phyloP scores from a whole-genome alignment of 2,888 invertebrate genomes.

The Archips crataeganus region DNA sequence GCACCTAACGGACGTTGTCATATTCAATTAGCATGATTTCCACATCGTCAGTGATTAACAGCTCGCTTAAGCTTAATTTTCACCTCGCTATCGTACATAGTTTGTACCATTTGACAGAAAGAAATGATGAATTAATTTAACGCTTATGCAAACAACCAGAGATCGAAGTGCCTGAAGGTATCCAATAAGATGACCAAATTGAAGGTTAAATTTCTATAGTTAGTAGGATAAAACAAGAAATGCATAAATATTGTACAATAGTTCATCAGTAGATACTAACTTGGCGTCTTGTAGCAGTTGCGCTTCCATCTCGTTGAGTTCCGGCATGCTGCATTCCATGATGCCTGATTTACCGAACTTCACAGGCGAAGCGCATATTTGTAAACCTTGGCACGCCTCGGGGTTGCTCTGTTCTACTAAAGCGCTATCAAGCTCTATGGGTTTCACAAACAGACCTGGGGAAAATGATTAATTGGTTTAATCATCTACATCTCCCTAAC shows the following conservation, averaged over 20 bases:
- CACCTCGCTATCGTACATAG: no score
- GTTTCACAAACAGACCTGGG: slow-evolving; percentile 67
- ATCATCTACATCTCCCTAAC: not conserved
- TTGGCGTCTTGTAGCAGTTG: slow-evolving; percentile 63
- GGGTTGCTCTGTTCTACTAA: slow-evolving; percentile 71
- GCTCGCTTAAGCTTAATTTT: no score
- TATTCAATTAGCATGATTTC: not conserved
- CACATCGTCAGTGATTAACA: not conserved
- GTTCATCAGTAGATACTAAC: slow-evolving; percentile 52
- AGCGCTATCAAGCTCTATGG: slow-evolving; percentile 73
- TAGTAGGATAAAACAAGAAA: no score
- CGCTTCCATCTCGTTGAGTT: slow-evolving; percentile 61
- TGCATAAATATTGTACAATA: no score
- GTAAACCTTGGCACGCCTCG: slow-evolving; percentile 65
- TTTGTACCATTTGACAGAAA: no score
- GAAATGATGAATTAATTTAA: no score
- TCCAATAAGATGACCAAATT: no score
- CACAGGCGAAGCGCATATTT: slow-evolving; percentile 70
- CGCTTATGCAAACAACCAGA: no score
- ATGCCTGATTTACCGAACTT: slow-evolving; percentile 67
- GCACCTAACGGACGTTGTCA: slow-evolving; percentile 53
- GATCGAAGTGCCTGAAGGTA: no score
- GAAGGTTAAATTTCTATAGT: no score
- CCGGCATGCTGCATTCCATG: slow-evolving; percentile 66
- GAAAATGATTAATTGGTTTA: not conserved